Evolutionary conservation across 2,797 vertebrate species (phyloP).

Genomic region (Lagothrix lagotricha): DNA sequence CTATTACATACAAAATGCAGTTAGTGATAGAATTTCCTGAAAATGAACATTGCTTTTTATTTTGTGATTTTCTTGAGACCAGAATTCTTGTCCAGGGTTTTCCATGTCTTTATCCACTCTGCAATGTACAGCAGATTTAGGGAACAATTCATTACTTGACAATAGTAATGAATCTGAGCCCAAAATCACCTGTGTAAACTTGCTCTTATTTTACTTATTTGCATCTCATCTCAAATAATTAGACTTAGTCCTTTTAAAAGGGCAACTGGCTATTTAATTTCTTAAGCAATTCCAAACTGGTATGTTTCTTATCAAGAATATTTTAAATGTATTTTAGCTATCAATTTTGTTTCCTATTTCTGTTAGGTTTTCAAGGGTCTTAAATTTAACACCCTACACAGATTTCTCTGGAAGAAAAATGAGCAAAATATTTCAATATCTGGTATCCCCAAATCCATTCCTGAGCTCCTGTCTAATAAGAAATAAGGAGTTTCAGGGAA

Average conservation of each 20-base stretch:
- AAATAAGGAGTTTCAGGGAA: neutral
- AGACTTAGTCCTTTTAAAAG: neutral
- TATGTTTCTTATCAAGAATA: slow-evolving; percentile 1
- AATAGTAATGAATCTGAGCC: neutral
- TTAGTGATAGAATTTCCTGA: neutral
- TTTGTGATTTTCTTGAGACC: neutral
- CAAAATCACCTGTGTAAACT: neutral
- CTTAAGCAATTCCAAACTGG: neutral
- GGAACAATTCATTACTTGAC: neutral
- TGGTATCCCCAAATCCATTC: neutral
- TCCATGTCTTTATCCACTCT: neutral
- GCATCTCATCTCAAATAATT: neutral
- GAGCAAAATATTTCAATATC: neutral
- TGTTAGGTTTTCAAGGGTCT: neutral
- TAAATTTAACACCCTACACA: neutral
- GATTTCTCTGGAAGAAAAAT: neutral
- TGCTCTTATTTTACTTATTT: slow-evolving; percentile 16
- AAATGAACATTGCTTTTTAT: neutral
- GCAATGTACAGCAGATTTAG: neutral
- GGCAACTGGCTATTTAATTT: neutral
- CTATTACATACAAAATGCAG: neutral
- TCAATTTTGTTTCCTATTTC: slow-evolving; percentile 21
- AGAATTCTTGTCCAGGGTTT: neutral
- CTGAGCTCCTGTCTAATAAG: neutral
- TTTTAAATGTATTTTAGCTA: neutral